Evolutionary conservation across 2,113 vertebrate species (phyloP).

Genomic region (Mesocricetus auratus): DNA sequence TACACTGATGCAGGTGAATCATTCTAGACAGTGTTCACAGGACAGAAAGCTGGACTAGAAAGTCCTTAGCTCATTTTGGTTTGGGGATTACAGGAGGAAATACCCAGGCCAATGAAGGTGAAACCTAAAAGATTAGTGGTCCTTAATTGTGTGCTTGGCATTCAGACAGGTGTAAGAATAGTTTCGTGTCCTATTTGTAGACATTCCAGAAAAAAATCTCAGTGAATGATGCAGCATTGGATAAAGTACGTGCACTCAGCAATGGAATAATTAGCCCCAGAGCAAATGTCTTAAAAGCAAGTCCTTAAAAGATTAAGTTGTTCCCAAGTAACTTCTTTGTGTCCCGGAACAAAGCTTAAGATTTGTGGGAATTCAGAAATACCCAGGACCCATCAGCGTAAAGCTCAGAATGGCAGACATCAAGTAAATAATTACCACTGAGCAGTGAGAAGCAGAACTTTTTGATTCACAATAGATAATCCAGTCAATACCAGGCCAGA

Average conservation of each 20-base stretch:
- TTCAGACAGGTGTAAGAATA: background rate
- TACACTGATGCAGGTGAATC: background rate
- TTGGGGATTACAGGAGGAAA: background rate
- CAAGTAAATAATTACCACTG: background rate
- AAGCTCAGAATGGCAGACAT: slow-evolving; percentile 21
- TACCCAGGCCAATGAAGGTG: background rate
- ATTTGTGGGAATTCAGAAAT: background rate
- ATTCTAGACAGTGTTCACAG: background rate
- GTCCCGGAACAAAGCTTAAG: slow-evolving; percentile 34
- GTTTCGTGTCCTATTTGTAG: background rate
- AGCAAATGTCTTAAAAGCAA: slow-evolving; percentile 28
- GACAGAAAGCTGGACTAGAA: background rate
- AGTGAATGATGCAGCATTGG: background rate
- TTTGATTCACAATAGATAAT: background rate
- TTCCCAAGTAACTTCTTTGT: slow-evolving; percentile 9
- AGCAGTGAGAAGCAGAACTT: background rate
- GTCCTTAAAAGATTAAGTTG: slow-evolving; percentile 8
- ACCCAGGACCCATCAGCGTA: background rate
- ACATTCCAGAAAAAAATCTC: background rate
- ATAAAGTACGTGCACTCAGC: background rate
- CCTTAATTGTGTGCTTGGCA: background rate
- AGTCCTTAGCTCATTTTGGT: background rate
- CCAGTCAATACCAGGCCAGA: background rate
- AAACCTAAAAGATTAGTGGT: background rate
- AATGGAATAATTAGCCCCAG: background rate